A percentile compares a stretch with the other conserved stretches of the same genome.
Evolutionary conservation across 2,888 invertebrate genomes (phyloP).

Genomic region (Lumbricus terrestris): DNA sequence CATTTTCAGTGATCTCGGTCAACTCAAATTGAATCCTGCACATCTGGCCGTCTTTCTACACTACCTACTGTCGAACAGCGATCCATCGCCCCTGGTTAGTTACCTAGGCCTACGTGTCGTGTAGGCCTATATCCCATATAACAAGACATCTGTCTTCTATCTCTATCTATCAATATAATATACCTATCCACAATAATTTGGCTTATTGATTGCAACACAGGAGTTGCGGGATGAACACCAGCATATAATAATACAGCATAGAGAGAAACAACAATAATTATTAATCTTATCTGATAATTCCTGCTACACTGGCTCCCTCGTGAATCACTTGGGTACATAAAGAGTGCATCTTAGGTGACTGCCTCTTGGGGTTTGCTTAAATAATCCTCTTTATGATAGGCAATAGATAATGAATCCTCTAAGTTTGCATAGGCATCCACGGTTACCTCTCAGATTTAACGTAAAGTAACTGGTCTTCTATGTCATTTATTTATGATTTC

Average conservation of each 20-base stretch:
- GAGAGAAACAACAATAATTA: too few relatives aligned
- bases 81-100: constrained; percentile 73
- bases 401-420: not conserved
- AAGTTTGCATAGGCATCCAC: not conserved
- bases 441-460: not conserved
- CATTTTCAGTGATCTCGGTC: constrained; percentile 80
- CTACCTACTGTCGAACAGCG: constrained; percentile 79
- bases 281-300: too few relatives aligned
- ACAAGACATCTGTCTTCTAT: not conserved
- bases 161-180: not conserved
- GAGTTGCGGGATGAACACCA: too few relatives aligned
- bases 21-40: constrained; percentile 80
- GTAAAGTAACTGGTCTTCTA: not conserved
- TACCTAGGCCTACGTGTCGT: constrained; percentile 44
- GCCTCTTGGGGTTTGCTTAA: not conserved
- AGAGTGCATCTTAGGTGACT: not conserved
- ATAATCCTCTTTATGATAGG: not conserved
- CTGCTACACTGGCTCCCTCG: not conserved
- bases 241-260: too few relatives aligned
- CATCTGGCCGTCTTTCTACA: constrained; percentile 87
- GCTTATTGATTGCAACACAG: too few relatives aligned
- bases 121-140: not conserved
- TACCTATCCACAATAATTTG: not conserved
- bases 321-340: not conserved
- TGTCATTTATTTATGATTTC: not conserved